Conservation (phyloP, 2,113 vertebrate species). For the Pseudopodoces humilis region DNA sequence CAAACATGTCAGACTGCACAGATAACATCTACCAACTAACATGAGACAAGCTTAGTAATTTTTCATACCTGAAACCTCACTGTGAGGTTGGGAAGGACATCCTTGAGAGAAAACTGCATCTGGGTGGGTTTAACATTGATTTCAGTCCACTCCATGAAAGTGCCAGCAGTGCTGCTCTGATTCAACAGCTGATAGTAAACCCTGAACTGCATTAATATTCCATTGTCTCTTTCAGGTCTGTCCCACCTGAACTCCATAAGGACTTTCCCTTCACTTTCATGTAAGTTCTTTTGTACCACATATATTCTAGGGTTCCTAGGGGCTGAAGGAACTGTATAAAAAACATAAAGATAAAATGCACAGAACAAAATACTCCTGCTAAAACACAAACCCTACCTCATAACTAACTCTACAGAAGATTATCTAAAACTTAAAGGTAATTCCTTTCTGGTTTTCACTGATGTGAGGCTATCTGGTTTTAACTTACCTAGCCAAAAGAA, state of each 20-base stretch:
- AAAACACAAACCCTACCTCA: not conserved
- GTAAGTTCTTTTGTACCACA: not conserved
- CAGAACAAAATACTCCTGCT: not conserved
- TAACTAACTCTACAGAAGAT: not conserved
- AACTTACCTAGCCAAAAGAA: not conserved
- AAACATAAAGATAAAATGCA: not conserved
- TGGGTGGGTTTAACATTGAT: not conserved
- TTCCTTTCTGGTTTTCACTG: not conserved
- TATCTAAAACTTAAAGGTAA: not conserved
- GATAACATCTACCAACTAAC: not conserved
- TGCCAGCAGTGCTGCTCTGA: not conserved
- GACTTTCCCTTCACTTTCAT: not conserved
- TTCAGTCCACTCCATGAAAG: conserved; percentile 16
- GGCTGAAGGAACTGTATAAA: conserved; percentile 65
- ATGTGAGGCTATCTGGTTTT: not conserved
- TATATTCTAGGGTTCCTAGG: conserved; percentile 72
- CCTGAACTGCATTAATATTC: conserved; percentile 60
- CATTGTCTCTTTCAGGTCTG: conserved; percentile 63
- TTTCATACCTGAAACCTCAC: conserved; percentile 74
- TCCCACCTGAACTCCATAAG: conserved; percentile 73
- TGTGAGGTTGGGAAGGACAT: conserved; percentile 19
- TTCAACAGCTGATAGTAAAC: conserved; percentile 64
- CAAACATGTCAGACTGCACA: not conserved
- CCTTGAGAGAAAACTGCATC: conserved; percentile 44
- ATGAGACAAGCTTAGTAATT: not conserved